Conservation (phyloP, 2,113 vertebrate genomes). For the Balaenoptera acutorostrata region DNA sequence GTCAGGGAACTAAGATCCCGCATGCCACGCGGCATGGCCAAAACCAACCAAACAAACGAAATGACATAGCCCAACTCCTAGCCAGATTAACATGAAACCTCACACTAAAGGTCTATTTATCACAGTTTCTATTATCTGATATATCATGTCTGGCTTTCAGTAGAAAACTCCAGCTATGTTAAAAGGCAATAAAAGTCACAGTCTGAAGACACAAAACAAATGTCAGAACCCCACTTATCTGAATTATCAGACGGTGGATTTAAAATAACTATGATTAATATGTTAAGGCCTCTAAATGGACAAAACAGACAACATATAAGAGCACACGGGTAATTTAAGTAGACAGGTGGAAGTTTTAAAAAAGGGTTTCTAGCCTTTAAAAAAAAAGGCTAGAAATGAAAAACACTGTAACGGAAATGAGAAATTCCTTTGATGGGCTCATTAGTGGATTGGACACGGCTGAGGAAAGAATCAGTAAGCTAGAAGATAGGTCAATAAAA, state of each 20-base stretch:
- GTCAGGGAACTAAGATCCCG: too few relatives aligned
- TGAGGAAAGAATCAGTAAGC: neutral
- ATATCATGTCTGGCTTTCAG: neutral
- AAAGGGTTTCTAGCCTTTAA: neutral
- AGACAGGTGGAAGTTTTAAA: neutral
- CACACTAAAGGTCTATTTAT: neutral
- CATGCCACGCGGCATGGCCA: too few relatives aligned
- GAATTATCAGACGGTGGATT: neutral
- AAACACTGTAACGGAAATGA: neutral
- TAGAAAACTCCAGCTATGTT: neutral
- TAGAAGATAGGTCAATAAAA: neutral
- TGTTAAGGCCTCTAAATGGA: neutral
- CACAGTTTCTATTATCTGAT: neutral
- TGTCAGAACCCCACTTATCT: neutral
- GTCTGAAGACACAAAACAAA: neutral
- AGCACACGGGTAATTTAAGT: neutral
- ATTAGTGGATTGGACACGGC: neutral
- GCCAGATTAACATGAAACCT: neutral
- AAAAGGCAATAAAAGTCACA: neutral
- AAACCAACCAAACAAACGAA: too few relatives aligned
- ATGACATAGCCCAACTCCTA: neutral
- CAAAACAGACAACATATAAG: neutral
- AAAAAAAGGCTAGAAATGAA: neutral
- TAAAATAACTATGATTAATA: neutral
- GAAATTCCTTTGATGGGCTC: neutral